Evolutionary conservation across 2,113 vertebrate genomes (phyloP).

Genomic region (Poicephalus gulielmi): DNA sequence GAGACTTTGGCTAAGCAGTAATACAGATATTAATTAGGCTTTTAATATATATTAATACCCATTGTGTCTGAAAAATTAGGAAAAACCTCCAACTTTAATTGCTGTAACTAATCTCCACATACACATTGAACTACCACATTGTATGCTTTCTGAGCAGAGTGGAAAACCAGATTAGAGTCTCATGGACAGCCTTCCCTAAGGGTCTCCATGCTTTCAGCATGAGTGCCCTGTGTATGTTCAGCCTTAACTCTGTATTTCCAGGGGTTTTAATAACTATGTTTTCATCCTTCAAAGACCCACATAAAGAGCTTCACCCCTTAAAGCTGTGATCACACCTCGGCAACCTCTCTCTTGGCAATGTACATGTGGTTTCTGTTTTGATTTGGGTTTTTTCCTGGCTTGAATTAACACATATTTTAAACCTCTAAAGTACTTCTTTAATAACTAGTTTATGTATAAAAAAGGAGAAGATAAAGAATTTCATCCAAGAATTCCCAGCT

Average conservation of each 20-base stretch:
- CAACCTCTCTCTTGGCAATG: constrained; percentile 10
- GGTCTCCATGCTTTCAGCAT: background rate
- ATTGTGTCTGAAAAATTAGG: background rate
- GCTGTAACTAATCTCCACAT: background rate
- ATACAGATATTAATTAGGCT: background rate
- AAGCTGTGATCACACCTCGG: constrained; percentile 41
- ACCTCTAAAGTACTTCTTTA: constrained; percentile 27
- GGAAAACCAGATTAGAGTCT: background rate
- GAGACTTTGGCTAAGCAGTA: background rate
- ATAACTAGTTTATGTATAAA: constrained; percentile 13
- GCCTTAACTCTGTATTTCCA: background rate
- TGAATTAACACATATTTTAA: constrained; percentile 37
- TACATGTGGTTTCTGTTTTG: constrained; percentile 24
- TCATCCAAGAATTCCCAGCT: constrained; percentile 53
- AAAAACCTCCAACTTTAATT: background rate
- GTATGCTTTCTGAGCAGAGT: background rate
- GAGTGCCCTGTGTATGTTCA: background rate
- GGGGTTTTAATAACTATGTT: background rate
- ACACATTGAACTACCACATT: background rate
- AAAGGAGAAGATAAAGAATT: constrained; percentile 28
- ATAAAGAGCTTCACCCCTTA: background rate
- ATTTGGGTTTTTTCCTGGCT: background rate
- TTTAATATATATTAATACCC: background rate
- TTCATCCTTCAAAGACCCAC: constrained; percentile 10
- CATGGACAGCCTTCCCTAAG: background rate